Conservation (phyloP, 2,797 vertebrate genomes). For the Antrozous pallidus region DNA sequence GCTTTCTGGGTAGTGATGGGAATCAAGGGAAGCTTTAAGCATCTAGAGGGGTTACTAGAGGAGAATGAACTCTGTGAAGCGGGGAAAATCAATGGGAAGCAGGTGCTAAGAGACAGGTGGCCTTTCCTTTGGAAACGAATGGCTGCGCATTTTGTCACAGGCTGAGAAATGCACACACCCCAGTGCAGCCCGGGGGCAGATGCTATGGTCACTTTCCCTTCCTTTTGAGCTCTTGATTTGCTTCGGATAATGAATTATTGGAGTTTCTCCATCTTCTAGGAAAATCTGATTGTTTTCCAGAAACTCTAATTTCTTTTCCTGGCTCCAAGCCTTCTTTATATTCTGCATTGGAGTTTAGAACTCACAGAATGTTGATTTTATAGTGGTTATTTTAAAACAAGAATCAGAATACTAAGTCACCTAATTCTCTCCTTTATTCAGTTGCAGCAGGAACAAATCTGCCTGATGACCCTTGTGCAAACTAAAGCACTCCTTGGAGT, state of each 20-base stretch:
- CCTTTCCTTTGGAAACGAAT: constrained; percentile 30
- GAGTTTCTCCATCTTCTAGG: neutral
- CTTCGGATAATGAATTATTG: neutral
- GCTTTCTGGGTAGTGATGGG: neutral
- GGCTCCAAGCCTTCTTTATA: neutral
- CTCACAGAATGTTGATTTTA: neutral
- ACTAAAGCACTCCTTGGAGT: neutral
- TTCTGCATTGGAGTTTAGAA: constrained; percentile 8
- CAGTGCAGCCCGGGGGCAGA: neutral
- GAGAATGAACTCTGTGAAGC: neutral
- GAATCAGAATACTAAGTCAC: neutral
- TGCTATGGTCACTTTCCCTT: neutral
- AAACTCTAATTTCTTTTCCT: constrained; percentile 9
- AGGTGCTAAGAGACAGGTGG: constrained; percentile 34
- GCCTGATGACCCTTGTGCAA: neutral
- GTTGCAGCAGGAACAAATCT: neutral
- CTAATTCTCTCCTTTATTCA: neutral
- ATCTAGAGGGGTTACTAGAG: constrained; percentile 7
- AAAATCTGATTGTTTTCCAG: neutral
- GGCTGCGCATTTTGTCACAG: neutral
- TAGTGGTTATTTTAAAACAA: constrained; percentile 18
- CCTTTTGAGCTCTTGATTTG: neutral
- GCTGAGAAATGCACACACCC: neutral
- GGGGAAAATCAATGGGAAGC: constrained; percentile 39
- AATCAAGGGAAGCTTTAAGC: neutral